Evolutionary conservation across 64 coral and sea anemone genomes (phyloP).

Genomic region (Montipora cactus): DNA sequence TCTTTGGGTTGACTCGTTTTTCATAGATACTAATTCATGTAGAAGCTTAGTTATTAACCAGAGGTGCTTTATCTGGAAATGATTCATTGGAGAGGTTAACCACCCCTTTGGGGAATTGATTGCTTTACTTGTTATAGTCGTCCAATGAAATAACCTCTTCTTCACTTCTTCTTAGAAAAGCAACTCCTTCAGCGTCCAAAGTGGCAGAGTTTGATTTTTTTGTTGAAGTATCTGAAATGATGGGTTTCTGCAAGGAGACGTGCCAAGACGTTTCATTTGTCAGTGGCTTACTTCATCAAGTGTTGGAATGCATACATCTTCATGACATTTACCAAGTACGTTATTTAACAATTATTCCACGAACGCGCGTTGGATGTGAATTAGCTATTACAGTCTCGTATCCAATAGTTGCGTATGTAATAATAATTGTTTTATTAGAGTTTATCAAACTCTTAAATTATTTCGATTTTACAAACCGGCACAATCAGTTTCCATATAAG

Average conservation of each 20-base stretch:
- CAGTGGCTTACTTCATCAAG: background rate
- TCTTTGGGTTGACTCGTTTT: too few species aligned
- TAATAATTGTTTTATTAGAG: too few species aligned
- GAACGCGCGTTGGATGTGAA: background rate
- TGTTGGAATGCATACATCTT: slow-evolving; percentile 36
- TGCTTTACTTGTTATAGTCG: too few species aligned
- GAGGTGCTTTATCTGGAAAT: too few species aligned
- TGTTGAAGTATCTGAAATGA: slow-evolving; percentile 41
- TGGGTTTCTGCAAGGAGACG: slow-evolving; percentile 9
- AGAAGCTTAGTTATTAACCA: too few species aligned
- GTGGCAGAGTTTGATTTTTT: slow-evolving; percentile 67
- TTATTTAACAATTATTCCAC: background rate
- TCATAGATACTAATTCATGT: too few species aligned
- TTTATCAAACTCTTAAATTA: too few species aligned
- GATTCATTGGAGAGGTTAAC: too few species aligned
- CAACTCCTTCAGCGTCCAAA: background rate
- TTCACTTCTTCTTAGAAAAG: slow-evolving; percentile 7
- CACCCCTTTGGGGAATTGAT: too few species aligned
- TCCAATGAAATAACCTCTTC: background rate
- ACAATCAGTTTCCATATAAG: background rate
- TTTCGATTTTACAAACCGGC: too few species aligned
- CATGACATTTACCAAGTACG: slow-evolving; percentile 69
- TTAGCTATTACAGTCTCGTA: too few species aligned
- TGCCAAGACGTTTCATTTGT: background rate
- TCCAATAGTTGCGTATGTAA: too few species aligned